phyloP scores from a whole-genome alignment of 2,888 invertebrate genomes.

The Eurois occulta region DNA sequence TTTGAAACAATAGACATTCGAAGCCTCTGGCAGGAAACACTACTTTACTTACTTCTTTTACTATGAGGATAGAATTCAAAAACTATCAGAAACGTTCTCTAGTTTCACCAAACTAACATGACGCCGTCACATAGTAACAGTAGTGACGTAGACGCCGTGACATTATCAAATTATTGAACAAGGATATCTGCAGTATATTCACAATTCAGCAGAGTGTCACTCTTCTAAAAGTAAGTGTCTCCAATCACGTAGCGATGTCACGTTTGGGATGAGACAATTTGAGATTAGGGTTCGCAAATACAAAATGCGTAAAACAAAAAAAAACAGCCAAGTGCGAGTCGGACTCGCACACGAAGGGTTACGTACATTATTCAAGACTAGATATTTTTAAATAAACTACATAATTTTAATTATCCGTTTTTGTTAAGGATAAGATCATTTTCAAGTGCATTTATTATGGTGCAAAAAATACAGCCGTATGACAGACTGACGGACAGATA shows the following conservation, averaged over 20 bases:
- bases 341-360: not conserved
- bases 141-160: too few relatives aligned
- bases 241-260: slow-evolving; percentile 73
- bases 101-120: not conserved
- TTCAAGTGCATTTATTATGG: not conserved
- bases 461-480: not conserved
- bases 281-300: slow-evolving; percentile 76
- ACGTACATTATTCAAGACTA: too few relatives aligned
- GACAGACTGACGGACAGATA: not conserved
- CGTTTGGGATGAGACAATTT: slow-evolving; percentile 76
- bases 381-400: too few relatives aligned
- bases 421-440: too few relatives aligned
- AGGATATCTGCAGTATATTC: slow-evolving; percentile 7
- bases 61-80: not conserved
- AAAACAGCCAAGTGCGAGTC: not conserved
- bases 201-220: slow-evolving; percentile 30
- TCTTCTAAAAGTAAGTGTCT: slow-evolving; percentile 47
- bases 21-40: too few relatives aligned
- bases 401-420: too few relatives aligned
- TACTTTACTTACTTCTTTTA: too few relatives aligned
- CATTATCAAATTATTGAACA: slow-evolving; percentile 21
- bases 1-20: too few relatives aligned
- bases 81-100: not conserved
- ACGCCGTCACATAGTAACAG: not conserved
- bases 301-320: slow-evolving; percentile 75